Evolutionary conservation across 2,113 vertebrate genomes (phyloP), one percentile per base, ranked within the genome.

Genomic region (Myiopsitta monachus): DNA sequence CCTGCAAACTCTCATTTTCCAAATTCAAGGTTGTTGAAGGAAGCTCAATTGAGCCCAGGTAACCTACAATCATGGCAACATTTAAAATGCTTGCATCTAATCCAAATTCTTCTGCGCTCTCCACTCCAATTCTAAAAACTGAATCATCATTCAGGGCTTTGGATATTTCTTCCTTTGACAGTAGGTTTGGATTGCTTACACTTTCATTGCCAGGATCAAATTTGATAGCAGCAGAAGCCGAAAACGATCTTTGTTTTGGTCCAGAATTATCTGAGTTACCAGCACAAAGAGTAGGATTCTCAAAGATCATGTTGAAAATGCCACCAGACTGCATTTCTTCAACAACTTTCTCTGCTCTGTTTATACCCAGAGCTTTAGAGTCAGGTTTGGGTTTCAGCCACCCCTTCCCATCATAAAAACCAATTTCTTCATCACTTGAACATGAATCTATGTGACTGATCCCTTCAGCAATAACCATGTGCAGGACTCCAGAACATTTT

Each of bases 221-320:
- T 7, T 87, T 96, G 52, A 95, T 96, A 33, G 98, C 98, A 1
- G 98, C 98, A 4, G 98, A 98, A 89, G 99, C 98, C 1, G 99
- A 98, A 36, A 97, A 94, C 0, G 98, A 98, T 9, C 98, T 97
- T 13, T 98, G 98, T 70, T 99, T 99, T 49, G 95, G 83, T 22
- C 72, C 84, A 70, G 38, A 87, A 66, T 98, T 98, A 92, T 99
- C 99, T 0, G 97, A 95, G 49, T 98, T 98, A 76, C 98, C 97
- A 38, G 98, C 97, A 21, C 98, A 98, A 61, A 98, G 98, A 63
- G 97, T 95, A 30, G 99, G 99, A 89, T 98, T 99, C 87, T 99
- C 99, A 82, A 99, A 99, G 87, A 99, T 99, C 99, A 99, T 99
- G 96, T 97, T 99, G 75, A 99, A 99, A 92, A 99, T 99, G 8